Conservation (phyloP, 2,888 invertebrate species). For the Diloba caeruleocephala region DNA sequence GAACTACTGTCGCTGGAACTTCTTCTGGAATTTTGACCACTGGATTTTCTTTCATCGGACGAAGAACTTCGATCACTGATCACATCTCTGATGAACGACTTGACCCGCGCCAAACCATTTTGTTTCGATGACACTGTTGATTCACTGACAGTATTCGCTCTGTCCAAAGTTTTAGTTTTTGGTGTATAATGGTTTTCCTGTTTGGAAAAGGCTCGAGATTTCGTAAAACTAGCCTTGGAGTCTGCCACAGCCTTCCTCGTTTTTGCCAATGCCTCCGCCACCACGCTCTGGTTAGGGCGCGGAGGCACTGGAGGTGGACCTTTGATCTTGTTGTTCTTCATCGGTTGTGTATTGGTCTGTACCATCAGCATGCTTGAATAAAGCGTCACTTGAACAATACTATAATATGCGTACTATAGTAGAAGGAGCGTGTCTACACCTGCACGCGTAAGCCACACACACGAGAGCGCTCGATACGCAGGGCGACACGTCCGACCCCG, state of each 20-base stretch:
- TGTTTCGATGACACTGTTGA: slow-evolving; percentile 82
- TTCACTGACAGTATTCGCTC: slow-evolving; percentile 69
- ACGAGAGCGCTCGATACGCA: slow-evolving; percentile 71
- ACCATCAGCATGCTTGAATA: slow-evolving; percentile 86
- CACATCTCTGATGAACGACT: slow-evolving; percentile 87
- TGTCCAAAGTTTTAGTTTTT: slow-evolving; percentile 81
- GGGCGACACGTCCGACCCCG: slow-evolving; percentile 72
- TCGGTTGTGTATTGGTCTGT: slow-evolving; percentile 88
- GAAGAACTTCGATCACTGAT: slow-evolving; percentile 86
- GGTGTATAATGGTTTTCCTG: slow-evolving; percentile 70
- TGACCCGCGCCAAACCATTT: slow-evolving; percentile 85
- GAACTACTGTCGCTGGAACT: slow-evolving; percentile 85
- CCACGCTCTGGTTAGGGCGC: slow-evolving; percentile 92
- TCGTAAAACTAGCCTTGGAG: slow-evolving; percentile 81
- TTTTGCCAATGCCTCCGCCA: slow-evolving; percentile 92
- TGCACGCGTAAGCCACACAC: slow-evolving; percentile 70
- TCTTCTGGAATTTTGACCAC: slow-evolving; percentile 82
- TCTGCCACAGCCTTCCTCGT: slow-evolving; percentile 88
- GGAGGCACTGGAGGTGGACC: slow-evolving; percentile 95
- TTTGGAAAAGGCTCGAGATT: slow-evolving; percentile 77
- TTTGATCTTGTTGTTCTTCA: slow-evolving; percentile 85
- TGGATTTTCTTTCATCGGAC: slow-evolving; percentile 83
- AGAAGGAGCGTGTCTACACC: slow-evolving; percentile 82
- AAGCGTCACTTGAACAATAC: slow-evolving; percentile 84
- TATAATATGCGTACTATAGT: slow-evolving; percentile 85